Evolutionary conservation across 2,888 invertebrate species (phyloP), one percentile per base, ranked within the genome.

Genomic region (Tipula helvola): DNA sequence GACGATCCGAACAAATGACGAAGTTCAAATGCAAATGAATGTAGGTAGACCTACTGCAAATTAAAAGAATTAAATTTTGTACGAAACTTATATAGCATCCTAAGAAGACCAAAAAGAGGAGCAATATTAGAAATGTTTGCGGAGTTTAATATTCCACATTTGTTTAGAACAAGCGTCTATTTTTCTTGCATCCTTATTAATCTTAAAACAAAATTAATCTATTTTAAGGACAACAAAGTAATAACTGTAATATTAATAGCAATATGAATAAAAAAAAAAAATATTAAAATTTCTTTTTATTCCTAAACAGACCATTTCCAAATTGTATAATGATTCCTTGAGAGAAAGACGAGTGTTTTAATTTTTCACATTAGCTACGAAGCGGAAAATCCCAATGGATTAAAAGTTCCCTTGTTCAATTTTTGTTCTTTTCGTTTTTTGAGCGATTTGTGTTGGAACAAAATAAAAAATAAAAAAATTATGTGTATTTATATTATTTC

Each of bases 351-450:
- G 71, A 71, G 28, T 28, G 28, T 28, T 86, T 86, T 86, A 86
- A 86, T 86, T 86, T 86, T 86, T 86, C 86, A 86, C 86, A 86
- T 86, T 86, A 52, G 86, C 86, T 57, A 52, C 52, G 86, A 86
- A 36, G 86, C 86, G 86, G 57, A 86, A 86, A 86, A 52, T 52
- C 86, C 86, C 86, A n/a, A 52, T 52, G 86, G 52, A 52, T 86
- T 86, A 86, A 84, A 84, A 84, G 39, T 84, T 84, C 41, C 36
- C 84, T 36, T 84, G 41, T 39, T 36, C 39, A 41, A 83, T 83
- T 84, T 84, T 84, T 84, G n/a, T 84, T 84, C 28, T 39, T n/a
- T 39, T 36, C 41, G 36, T 83, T 83, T 83, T 83, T 83, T 84
- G 84, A 83, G 83, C 83, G 84, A 84, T 84, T 84, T 84, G 84